Conservation (phyloP, 2,113 vertebrate genomes). For the Azemiops feae region DNA sequence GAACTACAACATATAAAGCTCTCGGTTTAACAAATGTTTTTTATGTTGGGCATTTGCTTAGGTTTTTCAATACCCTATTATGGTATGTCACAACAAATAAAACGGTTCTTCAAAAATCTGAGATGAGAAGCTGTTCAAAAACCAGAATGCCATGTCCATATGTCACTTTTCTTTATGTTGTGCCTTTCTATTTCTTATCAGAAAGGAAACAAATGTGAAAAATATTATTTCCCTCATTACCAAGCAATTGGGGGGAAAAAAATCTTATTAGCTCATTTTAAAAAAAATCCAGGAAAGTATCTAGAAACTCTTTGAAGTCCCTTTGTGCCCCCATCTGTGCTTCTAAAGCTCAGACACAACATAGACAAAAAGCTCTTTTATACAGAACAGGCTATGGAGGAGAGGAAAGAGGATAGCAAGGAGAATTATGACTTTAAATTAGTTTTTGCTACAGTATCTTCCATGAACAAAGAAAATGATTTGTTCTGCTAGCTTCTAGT, state of each 20-base stretch:
- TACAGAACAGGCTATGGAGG: background rate
- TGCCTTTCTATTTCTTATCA: constrained; percentile 5
- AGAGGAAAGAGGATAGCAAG: background rate
- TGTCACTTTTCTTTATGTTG: background rate
- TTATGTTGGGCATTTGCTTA: background rate
- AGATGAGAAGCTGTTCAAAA: background rate
- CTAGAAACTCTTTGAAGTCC: background rate
- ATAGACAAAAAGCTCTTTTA: background rate
- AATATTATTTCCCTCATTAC: constrained; percentile 19
- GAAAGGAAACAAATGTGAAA: background rate
- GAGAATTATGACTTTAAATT: background rate
- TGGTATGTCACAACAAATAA: constrained; percentile 13
- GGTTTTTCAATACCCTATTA: constrained; percentile 8
- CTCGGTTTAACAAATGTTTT: background rate
- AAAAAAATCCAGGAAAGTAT: constrained; percentile 12
- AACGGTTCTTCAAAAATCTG: constrained; percentile 9
- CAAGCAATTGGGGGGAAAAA: background rate
- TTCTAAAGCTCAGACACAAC: constrained; percentile 13
- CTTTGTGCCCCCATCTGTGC: background rate
- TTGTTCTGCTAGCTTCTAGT: background rate
- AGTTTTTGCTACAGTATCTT: background rate
- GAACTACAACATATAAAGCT: background rate
- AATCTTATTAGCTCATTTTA: background rate
- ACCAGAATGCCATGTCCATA: background rate
- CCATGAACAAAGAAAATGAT: background rate